phyloP scores from a whole-genome alignment of 2,113 vertebrate species.

The Thryonomys swinderianus region DNA sequence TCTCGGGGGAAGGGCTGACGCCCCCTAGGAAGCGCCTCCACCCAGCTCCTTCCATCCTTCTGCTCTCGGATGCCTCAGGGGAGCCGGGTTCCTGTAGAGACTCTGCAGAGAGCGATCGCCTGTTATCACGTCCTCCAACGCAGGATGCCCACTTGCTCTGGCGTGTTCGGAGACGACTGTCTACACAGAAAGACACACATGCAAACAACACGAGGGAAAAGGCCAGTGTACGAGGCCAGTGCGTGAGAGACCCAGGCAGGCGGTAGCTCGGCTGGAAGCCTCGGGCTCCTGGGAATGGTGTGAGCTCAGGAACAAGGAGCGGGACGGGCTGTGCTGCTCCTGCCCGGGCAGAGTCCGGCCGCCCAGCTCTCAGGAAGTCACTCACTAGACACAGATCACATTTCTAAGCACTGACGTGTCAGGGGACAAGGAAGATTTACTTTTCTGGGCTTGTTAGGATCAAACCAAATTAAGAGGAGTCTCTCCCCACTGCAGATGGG shows the following conservation, averaged over 20 bases:
- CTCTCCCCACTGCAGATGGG: not conserved
- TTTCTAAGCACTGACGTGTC: not conserved
- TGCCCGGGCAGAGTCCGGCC: not conserved
- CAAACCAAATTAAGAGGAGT: not conserved
- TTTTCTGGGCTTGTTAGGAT: not conserved
- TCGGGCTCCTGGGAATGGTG: not conserved
- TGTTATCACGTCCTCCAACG: not conserved
- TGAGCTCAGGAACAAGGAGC: not conserved
- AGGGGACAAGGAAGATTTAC: not conserved
- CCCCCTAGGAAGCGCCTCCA: too few relatives aligned
- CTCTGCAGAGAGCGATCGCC: too few relatives aligned
- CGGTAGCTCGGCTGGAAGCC: too few relatives aligned
- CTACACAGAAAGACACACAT: not conserved
- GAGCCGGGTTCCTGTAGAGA: too few relatives aligned
- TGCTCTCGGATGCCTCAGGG: not conserved
- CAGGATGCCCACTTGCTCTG: not conserved
- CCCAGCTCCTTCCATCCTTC: too few relatives aligned
- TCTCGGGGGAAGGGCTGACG: not conserved
- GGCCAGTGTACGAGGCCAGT: too few relatives aligned
- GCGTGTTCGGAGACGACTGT: too few relatives aligned
- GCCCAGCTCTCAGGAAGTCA: not conserved
- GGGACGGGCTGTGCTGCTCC: rapidly evolving
- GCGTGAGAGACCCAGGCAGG: too few relatives aligned
- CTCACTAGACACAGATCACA: not conserved
- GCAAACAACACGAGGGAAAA: not conserved